Evolutionary conservation across 1,140 invertebrate species (phyloP).

Genomic region (Heliconius eleuchia): DNA sequence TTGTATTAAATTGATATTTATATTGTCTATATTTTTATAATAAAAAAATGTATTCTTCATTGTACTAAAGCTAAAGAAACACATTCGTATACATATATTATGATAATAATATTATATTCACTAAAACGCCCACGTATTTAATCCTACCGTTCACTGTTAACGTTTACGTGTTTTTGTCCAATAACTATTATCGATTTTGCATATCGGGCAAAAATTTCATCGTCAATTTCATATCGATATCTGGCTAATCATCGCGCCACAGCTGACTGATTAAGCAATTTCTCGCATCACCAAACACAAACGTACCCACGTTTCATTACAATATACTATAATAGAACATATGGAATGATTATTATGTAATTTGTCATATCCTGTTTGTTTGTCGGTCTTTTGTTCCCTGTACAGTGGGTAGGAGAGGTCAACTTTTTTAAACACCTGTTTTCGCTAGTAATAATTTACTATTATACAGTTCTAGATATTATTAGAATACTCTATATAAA

Average conservation of each 20-base stretch:
- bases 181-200: slow-evolving; percentile 42
- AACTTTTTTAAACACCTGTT: slow-evolving; percentile 6
- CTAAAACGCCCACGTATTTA: slow-evolving; percentile 16
- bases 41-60: too few relatives aligned
- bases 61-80: too few relatives aligned
- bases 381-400: slow-evolving; percentile 10
- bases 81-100: too few relatives aligned
- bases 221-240: slow-evolving; percentile 66
- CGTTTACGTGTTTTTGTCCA: slow-evolving; percentile 38
- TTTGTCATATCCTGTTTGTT: slow-evolving; percentile 64
- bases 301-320: slow-evolving; percentile 72
- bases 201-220: slow-evolving; percentile 56
- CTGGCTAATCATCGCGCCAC: slow-evolving; percentile 71
- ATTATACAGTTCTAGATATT: not conserved
- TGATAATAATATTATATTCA: not conserved
- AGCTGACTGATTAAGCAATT: slow-evolving; percentile 78
- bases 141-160: slow-evolving; percentile 19
- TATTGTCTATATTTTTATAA: too few relatives aligned
- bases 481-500: not conserved
- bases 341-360: slow-evolving; percentile 56
- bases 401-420: not conserved
- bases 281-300: slow-evolving; percentile 60
- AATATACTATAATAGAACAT: slow-evolving; percentile 66
- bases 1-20: too few relatives aligned
- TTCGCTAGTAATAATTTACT: not conserved